Conservation (phyloP, 2,797 vertebrate species). For the Spinus pinus region DNA sequence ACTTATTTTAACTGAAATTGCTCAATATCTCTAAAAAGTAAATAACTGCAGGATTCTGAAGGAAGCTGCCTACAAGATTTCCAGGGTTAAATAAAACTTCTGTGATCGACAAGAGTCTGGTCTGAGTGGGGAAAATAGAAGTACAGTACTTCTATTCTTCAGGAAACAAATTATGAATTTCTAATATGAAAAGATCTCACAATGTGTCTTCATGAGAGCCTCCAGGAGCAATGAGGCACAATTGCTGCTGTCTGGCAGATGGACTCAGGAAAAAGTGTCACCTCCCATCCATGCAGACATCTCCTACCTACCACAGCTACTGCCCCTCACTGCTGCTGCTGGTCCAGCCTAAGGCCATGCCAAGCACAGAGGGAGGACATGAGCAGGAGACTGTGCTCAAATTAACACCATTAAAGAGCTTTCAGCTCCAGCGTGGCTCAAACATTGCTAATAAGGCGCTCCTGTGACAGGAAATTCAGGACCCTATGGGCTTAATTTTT, state of each 20-base stretch:
- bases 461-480: not conserved
- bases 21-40: slow-evolving; percentile 1
- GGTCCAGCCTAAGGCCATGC: not conserved
- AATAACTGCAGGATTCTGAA: not conserved
- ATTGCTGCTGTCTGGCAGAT: not conserved
- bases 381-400: not conserved
- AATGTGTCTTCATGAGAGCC: not conserved
- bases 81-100: not conserved
- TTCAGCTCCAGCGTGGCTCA: not conserved
- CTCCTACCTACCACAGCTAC: not conserved
- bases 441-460: not conserved
- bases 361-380: not conserved
- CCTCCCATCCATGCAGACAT: not conserved
- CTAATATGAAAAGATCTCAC: not conserved
- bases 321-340: not conserved
- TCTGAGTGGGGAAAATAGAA: not conserved
- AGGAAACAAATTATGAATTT: not conserved
- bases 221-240: not conserved
- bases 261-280: not conserved
- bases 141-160: not conserved
- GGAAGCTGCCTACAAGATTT: not conserved
- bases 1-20: slow-evolving; percentile 13
- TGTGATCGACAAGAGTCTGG: not conserved
- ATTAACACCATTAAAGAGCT: not conserved
- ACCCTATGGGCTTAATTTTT: not conserved